A percentile compares a stretch with the other conserved stretches of the same genome.
Conservation (phyloP, 1,140 invertebrate species). For the Zaprionus camerounensis region DNA sequence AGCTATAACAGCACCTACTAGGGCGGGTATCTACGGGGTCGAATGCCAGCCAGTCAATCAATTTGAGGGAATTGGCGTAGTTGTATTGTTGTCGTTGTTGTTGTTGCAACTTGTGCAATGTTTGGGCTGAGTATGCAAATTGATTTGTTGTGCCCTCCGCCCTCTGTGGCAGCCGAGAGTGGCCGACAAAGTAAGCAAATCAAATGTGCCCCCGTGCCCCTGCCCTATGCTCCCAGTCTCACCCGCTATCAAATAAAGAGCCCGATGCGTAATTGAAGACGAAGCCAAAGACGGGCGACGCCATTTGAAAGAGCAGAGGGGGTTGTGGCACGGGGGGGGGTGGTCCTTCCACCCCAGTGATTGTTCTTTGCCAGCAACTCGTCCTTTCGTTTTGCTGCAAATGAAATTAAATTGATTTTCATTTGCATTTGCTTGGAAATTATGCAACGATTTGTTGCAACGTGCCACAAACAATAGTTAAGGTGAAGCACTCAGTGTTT, state of each 20-base stretch:
- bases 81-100: background rate
- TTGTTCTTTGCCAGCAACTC: background rate
- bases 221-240: background rate
- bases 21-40: background rate
- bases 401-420: conserved; percentile 60
- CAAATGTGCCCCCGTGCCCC: conserved; percentile 48
- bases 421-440: conserved; percentile 32
- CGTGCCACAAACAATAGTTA: conserved; percentile 24
- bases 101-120: conserved; percentile 43
- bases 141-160: conserved; percentile 39
- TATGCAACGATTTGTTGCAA: conserved; percentile 26
- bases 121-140: conserved; percentile 63
- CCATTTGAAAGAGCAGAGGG: too few relatives aligned
- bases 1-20: background rate
- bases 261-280: conserved; percentile 28
- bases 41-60: background rate
- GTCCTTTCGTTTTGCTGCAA: conserved; percentile 14
- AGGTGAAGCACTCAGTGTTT: background rate
- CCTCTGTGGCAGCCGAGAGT: conserved; percentile 12
- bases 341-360: background rate
- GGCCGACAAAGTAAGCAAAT: conserved; percentile 42
- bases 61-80: background rate
- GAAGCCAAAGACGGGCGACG: background rate
- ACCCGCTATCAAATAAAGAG: conserved; percentile 52
- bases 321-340: background rate